Evolutionary conservation across 2,113 vertebrate species (phyloP), one percentile per base, ranked within the genome.

Genomic region (Hippolais icterina): DNA sequence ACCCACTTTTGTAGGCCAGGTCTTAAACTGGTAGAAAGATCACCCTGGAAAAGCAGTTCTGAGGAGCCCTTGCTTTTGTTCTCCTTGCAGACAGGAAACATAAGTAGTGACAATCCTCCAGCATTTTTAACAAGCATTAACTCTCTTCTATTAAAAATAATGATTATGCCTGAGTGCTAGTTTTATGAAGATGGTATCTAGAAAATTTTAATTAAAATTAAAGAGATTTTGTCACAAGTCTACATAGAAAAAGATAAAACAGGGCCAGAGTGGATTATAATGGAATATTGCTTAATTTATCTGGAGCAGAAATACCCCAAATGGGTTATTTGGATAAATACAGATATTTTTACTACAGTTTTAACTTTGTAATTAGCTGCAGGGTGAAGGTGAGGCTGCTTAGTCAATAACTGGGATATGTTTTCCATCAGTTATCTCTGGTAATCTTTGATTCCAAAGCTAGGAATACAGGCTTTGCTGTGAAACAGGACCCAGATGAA

Each of bases 391-490:
- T 78, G 84, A 94, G 83, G 49, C 76, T 80, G 53, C 59, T 79
- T 78, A 90, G 70, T 87, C 95, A 89, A 65, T 66, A 90, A 15
- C 31, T 66, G 56, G 61, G 69, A 61, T 84, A 39, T 25, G 29
- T 80, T 95, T 96, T 89, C 66, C 33, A 27, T 35, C 69, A 29
- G 85, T 96, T 94, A 82, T 75, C 77, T 89, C 83, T 66, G 28
- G 72, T 44, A 75, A 95, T 85, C 80, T 85, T 85, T 87, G 80
- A 63, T 71, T 93, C 66, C 63, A 71, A 52, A 75, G 29, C 31
- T 50, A 29, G 56, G 59, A 85, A 44, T 15, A 80, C 39, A 76
- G 81, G 63, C 24, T 83, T 83, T 13, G 11, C 87, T 11, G 3
- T 44, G 77, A 35, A 72, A 60, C n/a, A 61, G 75, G 63, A 42